Evolutionary conservation across 2,113 vertebrate species (phyloP).

Genomic region (Aspidoscelis tigris): DNA sequence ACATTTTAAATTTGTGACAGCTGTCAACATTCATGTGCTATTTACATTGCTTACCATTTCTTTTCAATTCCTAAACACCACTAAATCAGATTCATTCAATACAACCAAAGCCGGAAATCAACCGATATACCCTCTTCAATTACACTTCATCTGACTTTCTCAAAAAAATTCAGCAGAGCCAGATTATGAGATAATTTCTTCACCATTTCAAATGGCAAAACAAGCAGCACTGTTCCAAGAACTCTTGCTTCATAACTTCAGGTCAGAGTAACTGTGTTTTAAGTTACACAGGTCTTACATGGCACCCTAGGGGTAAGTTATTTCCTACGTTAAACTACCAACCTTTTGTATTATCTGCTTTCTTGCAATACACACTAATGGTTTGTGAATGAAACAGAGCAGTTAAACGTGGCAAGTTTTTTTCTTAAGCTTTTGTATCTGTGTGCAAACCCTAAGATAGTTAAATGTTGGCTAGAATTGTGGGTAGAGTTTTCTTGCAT

Average conservation of each 20-base stretch:
- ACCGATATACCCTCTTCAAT: neutral
- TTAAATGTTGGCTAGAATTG: neutral
- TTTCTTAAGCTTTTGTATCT: neutral
- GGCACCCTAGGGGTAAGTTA: neutral
- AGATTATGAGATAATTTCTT: neutral
- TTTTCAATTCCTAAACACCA: neutral
- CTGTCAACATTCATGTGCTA: neutral
- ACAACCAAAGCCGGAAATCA: neutral
- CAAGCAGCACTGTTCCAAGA: neutral
- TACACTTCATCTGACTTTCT: neutral
- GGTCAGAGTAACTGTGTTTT: neutral
- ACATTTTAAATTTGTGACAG: neutral
- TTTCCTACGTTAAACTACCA: neutral
- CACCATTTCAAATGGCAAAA: neutral
- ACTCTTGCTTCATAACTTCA: neutral
- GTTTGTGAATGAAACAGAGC: conserved; percentile 25
- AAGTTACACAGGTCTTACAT: neutral
- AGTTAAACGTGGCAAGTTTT: neutral
- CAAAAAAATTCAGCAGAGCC: conserved; percentile 28
- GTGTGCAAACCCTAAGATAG: neutral
- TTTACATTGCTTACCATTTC: neutral
- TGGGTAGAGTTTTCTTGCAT: neutral
- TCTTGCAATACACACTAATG: conserved; percentile 16
- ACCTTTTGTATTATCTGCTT: neutral
- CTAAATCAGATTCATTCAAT: neutral